Base-by-base conservation (phyloP, 2,888 invertebrate species). In the Orgyia antiqua region DNA sequence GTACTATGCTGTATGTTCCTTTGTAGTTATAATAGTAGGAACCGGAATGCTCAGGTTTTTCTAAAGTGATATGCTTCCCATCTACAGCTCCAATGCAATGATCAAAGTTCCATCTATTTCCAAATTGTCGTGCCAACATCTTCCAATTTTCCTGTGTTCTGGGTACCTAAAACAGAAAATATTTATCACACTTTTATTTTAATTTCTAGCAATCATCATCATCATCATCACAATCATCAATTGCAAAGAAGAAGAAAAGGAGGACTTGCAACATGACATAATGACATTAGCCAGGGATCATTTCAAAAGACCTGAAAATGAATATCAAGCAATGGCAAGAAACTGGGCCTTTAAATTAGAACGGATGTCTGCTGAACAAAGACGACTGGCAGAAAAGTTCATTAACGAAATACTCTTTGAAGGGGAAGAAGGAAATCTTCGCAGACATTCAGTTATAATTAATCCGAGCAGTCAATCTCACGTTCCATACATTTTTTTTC, bases 371-470 rank as follows among this genome's bases (percentile, higher is more conserved):
- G n/a, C n/a, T n/a, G n/a, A n/a, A n/a, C n/a, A n/a, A n/a, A n/a
- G n/a, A n/a, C n/a, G n/a, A n/a, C n/a, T 31, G 24, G 39, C 39
- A 24, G 39, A 39, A 35, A 39, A 39, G 34, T 35, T 39, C 12
- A 39, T 39, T 17, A 35, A 39, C 13, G 34, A 39, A 29, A 39
- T 39, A 34, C 31, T 39, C 21, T 39, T 39, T 39, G 38, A 34
- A 39, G 36, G 36, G 6, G 37, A 38, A 38, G 33, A 33, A 28
- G 38, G 34, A 34, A 33, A 34, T 34, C 34, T 39, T 34, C 29
- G 21, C 9, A 33, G 13, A 23, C 10, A 28, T n/a, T n/a, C n/a
- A n/a, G n/a, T n/a, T n/a, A 28, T 13, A 24, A 24, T 24, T 6
- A 11, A 24, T 24, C 24, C 12, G 21, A 4, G 10, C 21, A n/a